phyloP scores from a whole-genome alignment of 2,888 invertebrate genomes.

The Phyto melanocephala region DNA sequence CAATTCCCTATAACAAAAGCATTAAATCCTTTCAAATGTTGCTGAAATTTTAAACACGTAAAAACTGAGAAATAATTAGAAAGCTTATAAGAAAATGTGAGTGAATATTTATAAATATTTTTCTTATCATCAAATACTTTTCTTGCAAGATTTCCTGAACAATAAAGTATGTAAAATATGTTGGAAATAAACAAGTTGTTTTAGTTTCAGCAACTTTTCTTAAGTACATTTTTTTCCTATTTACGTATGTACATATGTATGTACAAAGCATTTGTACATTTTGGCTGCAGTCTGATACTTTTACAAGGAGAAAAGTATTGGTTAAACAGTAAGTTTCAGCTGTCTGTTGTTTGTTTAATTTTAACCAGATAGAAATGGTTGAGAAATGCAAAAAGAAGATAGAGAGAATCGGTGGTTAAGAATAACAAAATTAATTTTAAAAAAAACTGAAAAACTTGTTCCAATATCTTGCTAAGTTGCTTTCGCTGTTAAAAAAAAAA shows the following conservation, averaged over 20 bases:
- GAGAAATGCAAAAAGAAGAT: constrained; percentile 1
- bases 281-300: neutral
- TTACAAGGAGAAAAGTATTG: neutral
- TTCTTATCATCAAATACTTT: neutral
- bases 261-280: too few species aligned
- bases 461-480: constrained; percentile 44
- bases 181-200: constrained; percentile 40
- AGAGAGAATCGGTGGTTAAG: constrained; percentile 23
- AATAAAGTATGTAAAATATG: constrained; percentile 13
- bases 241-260: neutral
- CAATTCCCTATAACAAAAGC: too few species aligned
- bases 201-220: constrained; percentile 34
- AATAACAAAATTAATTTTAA: constrained; percentile 30
- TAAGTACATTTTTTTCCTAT: constrained; percentile 4
- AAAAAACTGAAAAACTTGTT: constrained; percentile 42
- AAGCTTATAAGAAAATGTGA: constrained; percentile 18
- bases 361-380: constrained; percentile 8
- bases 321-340: constrained; percentile 16
- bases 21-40: too few species aligned
- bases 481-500: constrained; percentile 53
- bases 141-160: constrained; percentile 19
- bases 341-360: constrained; percentile 32
- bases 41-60: too few species aligned
- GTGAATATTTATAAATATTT: neutral
- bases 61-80: neutral